Percentiles rank a stretch among this genome's conserved stretches.
Evolutionary conservation across 64 coral and sea anemone genomes (phyloP).

Genomic region (Montipora sp.): DNA sequence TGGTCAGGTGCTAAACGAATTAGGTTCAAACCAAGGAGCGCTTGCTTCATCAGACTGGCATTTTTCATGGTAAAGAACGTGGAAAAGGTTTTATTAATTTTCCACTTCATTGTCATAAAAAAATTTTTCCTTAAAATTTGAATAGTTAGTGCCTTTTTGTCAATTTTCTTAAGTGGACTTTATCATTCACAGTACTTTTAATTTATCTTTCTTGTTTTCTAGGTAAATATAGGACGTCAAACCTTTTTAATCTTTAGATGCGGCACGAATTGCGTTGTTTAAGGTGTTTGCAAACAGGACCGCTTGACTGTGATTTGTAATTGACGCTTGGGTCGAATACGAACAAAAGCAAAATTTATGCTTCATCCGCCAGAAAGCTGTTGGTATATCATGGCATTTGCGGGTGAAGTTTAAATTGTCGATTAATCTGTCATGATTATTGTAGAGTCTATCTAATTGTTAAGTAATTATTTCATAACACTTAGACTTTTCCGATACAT

Average conservation of each 20-base stretch:
- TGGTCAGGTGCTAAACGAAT: conserved; percentile 83
- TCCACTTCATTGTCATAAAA: conserved; percentile 5
- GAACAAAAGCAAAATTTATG: not conserved
- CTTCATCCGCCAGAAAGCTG: not conserved
- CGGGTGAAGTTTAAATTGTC: not conserved
- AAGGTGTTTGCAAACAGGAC: not conserved
- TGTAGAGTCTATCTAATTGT: not conserved
- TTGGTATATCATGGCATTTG: not conserved
- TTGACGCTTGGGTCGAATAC: not conserved
- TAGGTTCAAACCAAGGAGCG: conserved; percentile 17
- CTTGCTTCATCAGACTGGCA: not conserved
- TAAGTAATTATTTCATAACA: not conserved
- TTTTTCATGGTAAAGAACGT: not conserved
- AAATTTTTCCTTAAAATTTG: not conserved
- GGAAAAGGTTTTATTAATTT: not conserved
- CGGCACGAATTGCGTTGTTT: not conserved
- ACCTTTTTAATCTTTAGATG: conserved; percentile 10
- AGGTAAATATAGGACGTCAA: conserved; percentile 8
- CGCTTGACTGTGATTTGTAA: not conserved
- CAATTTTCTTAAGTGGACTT: not conserved
- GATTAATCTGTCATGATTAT: conserved; percentile 18
- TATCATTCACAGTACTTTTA: not conserved
- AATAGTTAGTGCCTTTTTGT: not conserved
- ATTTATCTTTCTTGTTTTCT: conserved; percentile 12
- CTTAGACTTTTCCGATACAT: not conserved